phyloP scores from a whole-genome alignment of 2,113 vertebrate species.

The Calonectris borealis region DNA sequence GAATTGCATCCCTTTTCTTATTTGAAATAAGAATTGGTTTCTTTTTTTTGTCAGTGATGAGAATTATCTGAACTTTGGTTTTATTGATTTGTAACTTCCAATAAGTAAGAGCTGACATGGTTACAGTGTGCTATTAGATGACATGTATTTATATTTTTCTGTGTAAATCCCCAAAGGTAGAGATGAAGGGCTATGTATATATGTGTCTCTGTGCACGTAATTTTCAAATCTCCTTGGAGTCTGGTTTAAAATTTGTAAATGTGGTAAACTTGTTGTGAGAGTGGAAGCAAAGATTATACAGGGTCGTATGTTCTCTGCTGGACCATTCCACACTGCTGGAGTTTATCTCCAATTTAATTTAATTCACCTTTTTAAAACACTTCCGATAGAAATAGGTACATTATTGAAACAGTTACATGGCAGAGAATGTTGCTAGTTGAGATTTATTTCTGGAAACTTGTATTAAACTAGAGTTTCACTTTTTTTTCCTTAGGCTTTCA shows the following conservation, averaged over 20 bases:
- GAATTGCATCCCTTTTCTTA: neutral
- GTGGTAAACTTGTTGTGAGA: neutral
- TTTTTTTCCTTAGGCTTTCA: neutral
- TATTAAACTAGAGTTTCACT: neutral
- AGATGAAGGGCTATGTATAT: neutral
- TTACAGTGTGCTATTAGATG: neutral
- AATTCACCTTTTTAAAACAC: neutral
- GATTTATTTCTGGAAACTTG: conserved; percentile 1
- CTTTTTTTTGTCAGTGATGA: neutral
- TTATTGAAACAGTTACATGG: neutral
- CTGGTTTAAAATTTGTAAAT: neutral
- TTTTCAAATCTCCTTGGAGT: neutral
- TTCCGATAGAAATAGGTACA: neutral
- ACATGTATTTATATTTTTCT: neutral
- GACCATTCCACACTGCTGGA: neutral
- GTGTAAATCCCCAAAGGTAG: neutral
- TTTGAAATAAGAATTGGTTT: neutral
- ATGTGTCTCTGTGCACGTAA: neutral
- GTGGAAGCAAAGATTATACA: neutral
- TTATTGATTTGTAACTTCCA: neutral
- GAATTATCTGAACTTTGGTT: neutral
- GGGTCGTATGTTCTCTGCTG: neutral
- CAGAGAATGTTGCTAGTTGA: neutral
- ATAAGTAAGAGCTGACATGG: neutral
- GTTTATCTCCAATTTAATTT: conserved; percentile 14